Conservation (phyloP, 2,888 invertebrate species). For the Machimus rusticus region DNA sequence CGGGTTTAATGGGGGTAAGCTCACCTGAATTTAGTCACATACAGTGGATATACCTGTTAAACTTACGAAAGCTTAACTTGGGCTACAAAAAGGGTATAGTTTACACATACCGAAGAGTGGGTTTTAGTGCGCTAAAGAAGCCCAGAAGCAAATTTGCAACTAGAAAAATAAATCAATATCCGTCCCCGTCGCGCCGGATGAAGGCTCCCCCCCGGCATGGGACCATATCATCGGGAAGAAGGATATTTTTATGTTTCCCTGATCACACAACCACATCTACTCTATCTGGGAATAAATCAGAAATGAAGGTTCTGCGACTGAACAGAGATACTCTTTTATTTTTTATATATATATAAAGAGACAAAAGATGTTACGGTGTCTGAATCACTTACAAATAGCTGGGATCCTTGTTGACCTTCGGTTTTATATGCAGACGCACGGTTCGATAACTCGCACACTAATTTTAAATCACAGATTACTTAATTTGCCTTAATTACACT, state of each 20-base stretch:
- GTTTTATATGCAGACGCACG: slow-evolving; percentile 1
- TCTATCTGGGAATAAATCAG: neutral
- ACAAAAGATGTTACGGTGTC: neutral
- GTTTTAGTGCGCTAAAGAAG: neutral
- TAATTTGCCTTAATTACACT: slow-evolving; percentile 5
- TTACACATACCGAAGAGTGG: neutral
- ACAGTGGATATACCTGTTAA: neutral
- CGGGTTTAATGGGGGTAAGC: neutral
- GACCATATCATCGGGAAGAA: neutral
- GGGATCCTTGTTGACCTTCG: slow-evolving; percentile 18
- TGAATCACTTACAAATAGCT: slow-evolving; percentile 26
- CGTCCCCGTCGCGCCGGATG: neutral
- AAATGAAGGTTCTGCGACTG: neutral
- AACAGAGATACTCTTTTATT: neutral
- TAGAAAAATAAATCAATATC: neutral
- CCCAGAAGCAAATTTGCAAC: neutral
- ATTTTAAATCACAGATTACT: slow-evolving; percentile 41
- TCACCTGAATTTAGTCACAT: neutral
- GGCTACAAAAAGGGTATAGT: neutral
- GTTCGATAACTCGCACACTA: slow-evolving; percentile 11
- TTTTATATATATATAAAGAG: neutral
- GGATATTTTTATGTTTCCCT: neutral
- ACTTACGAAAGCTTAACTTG: neutral
- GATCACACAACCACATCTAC: neutral
- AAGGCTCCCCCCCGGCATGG: neutral